phyloP scores from a whole-genome alignment of 1,140 invertebrate species.

The Drosophila elegans region DNA sequence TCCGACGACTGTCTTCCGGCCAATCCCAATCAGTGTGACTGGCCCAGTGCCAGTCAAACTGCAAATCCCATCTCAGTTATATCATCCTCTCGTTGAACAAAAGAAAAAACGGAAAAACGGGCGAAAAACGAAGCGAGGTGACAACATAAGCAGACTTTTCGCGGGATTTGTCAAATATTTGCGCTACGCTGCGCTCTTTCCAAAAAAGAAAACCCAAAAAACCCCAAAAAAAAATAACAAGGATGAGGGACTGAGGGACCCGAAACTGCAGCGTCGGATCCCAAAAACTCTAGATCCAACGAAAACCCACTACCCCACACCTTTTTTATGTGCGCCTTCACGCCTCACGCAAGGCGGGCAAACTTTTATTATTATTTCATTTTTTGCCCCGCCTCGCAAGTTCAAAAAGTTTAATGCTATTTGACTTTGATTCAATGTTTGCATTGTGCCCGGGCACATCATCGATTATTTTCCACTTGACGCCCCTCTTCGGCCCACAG shows the following conservation, averaged over 20 bases:
- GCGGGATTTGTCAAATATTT: conserved; percentile 82
- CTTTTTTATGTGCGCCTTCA: conserved; percentile 43
- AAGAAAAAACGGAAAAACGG: too few species aligned
- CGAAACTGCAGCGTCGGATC: conserved; percentile 34
- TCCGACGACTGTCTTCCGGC: conserved; percentile 40
- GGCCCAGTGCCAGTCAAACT: conserved; percentile 33
- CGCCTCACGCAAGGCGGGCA: conserved; percentile 49
- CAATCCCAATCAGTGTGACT: conserved; percentile 59
- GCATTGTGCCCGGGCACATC: conserved; percentile 61
- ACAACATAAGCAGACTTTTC: conserved; percentile 81
- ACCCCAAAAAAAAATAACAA: not conserved
- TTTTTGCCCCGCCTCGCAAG: conserved; percentile 58
- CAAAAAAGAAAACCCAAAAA: conserved; percentile 20
- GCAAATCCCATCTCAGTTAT: conserved; percentile 17
- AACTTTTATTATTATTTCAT: conserved; percentile 57
- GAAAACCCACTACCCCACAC: conserved; percentile 21
- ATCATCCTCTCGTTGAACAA: not conserved
- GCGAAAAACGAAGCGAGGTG: conserved; percentile 52
- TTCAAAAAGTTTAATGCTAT: conserved; percentile 81
- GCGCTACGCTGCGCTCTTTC: conserved; percentile 76
- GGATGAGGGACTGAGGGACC: conserved; percentile 11
- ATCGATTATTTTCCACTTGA: conserved; percentile 70
- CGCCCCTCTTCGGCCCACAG: conserved; percentile 31
- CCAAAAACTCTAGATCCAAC: conserved; percentile 25
- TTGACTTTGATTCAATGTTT: conserved; percentile 83